Evolutionary conservation across 2,797 vertebrate genomes (phyloP).

Genomic region (Acestrorhynchus altus): DNA sequence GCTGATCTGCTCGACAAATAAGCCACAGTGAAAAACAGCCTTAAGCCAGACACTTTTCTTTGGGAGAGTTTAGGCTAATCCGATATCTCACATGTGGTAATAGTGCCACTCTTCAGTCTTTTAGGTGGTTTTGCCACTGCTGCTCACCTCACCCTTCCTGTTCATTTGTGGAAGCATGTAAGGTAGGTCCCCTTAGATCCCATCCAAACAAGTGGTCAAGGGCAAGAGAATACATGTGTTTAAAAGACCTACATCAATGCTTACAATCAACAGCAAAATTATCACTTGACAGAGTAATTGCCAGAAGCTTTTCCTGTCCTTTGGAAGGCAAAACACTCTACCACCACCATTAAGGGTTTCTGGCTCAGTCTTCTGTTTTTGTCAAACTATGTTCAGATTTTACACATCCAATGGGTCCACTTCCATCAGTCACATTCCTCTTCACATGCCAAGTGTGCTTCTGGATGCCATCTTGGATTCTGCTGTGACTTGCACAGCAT

Average conservation of each 20-base stretch:
- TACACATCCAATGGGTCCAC: slow-evolving; percentile 42
- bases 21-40: slow-evolving; percentile 65
- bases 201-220: slow-evolving; percentile 53
- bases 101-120: slow-evolving; percentile 46
- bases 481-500: slow-evolving; percentile 43
- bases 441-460: slow-evolving; percentile 38
- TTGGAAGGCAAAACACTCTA: slow-evolving; percentile 66
- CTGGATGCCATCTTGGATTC: slow-evolving; percentile 44
- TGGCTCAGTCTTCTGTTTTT: slow-evolving; percentile 55
- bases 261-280: slow-evolving; percentile 67
- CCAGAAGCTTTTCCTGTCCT: slow-evolving; percentile 74
- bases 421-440: slow-evolving; percentile 48
- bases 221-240: slow-evolving; percentile 62
- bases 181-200: slow-evolving; percentile 56
- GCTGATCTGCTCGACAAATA: slow-evolving; percentile 72
- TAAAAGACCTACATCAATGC: slow-evolving; percentile 60
- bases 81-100: slow-evolving; percentile 39
- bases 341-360: slow-evolving; percentile 48
- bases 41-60: slow-evolving; percentile 41
- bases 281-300: slow-evolving; percentile 76
- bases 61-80: slow-evolving; percentile 46
- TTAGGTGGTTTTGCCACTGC: slow-evolving; percentile 25
- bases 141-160: slow-evolving; percentile 9
- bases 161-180: slow-evolving; percentile 56
- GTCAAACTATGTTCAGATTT: slow-evolving; percentile 36